These are phyloP conservation scores for Babylonia areolata DNA, from an alignment of 1,140 invertebrate species.

Conservation along the genomic window DNA sequence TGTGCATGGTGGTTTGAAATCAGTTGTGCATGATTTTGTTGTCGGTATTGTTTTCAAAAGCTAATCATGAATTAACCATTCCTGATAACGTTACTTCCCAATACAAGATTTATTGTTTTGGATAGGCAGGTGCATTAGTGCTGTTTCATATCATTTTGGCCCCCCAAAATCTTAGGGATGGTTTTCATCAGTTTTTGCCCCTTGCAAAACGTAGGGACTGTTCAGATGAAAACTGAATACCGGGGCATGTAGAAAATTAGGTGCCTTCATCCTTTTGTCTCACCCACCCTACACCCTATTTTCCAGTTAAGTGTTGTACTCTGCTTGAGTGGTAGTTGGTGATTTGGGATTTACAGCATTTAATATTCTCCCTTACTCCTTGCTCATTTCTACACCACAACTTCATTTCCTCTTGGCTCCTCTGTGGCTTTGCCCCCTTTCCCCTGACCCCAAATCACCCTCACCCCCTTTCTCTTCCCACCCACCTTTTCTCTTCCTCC, in stretches of 20 bases:
- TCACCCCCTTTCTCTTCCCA: background rate
- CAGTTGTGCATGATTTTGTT: background rate
- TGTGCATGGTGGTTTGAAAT: background rate
- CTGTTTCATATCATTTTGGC: background rate
- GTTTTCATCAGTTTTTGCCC: no score
- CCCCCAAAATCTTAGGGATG: background rate
- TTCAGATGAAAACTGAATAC: background rate
- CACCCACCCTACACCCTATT: background rate
- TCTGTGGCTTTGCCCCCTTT: no score
- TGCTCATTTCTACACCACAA: background rate
- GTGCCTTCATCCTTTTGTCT: background rate
- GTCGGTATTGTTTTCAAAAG: background rate
- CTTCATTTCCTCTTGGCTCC: background rate
- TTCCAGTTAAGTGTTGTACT: background rate
- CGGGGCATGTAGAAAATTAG: background rate
- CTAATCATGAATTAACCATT: conserved; percentile 8
- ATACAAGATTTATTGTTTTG: background rate
- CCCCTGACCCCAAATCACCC: no score
- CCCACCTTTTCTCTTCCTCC: background rate
- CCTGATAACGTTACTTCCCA: background rate
- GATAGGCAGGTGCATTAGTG: background rate
- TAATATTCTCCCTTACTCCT: background rate
- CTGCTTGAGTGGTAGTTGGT: background rate
- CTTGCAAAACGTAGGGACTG: no score
- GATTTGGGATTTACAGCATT: background rate